These are phyloP conservation scores for Lasioglossum marginatum DNA, from an alignment of 2,888 invertebrate species.

Conservation along the genomic window DNA sequence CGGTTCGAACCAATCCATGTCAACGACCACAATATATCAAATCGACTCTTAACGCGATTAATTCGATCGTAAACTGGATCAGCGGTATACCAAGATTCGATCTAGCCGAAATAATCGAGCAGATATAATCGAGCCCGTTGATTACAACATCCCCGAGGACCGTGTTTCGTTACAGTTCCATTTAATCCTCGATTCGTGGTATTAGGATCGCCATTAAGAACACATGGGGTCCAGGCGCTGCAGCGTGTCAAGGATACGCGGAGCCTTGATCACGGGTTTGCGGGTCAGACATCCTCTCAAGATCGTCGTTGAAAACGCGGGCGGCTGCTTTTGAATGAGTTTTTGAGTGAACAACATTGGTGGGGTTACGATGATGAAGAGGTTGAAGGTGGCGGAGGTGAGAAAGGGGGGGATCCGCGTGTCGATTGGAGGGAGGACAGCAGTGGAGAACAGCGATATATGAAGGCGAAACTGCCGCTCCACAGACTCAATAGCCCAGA, in stretches of 20 bases:
- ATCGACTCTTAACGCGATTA: not conserved
- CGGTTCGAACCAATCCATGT: not conserved
- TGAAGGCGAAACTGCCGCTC: constrained; percentile 82
- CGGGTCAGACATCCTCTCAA: constrained; percentile 10
- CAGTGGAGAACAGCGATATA: constrained; percentile 80
- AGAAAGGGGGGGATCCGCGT: constrained; percentile 53
- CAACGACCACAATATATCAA: not conserved
- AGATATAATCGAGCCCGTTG: not conserved
- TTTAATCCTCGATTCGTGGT: not conserved
- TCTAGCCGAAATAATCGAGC: not conserved
- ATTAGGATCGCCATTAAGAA: constrained; percentile 14
- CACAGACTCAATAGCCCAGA: constrained; percentile 82
- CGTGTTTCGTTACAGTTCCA: not conserved
- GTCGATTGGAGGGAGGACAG: constrained; percentile 68
- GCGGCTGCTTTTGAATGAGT: constrained; percentile 47
- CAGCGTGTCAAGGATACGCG: constrained; percentile 41
- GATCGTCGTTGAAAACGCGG: not conserved
- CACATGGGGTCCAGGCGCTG: not conserved
- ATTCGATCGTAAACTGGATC: not conserved
- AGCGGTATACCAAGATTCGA: not conserved
- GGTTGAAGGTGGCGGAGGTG: constrained; percentile 53
- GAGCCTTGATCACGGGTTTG: not conserved
- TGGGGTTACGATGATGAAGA: constrained; percentile 54
- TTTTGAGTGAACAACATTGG: constrained; percentile 58
- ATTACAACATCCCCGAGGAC: not conserved